A percentile compares a stretch with the other conserved stretches of the same genome.
phyloP scores from a whole-genome alignment of 2,113 vertebrate species.

The Phoxinus phoxinus region DNA sequence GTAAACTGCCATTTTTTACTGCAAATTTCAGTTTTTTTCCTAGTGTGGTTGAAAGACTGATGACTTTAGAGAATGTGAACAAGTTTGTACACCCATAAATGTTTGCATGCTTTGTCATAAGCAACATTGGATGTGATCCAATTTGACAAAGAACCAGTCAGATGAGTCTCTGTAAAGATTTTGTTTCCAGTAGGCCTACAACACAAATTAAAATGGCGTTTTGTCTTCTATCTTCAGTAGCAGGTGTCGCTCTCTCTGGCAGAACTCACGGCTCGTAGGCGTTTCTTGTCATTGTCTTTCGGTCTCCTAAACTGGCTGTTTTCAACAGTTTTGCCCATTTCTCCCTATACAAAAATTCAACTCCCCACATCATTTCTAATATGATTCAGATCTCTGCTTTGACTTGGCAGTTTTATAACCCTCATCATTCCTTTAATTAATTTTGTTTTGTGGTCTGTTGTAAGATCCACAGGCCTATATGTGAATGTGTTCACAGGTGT shows the following conservation, averaged over 20 bases:
- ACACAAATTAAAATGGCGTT: neutral
- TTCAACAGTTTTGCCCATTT: neutral
- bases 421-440: neutral
- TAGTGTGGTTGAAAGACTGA: neutral
- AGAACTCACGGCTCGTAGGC: conserved; percentile 12
- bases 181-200: neutral
- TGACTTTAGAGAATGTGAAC: neutral
- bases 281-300: conserved; percentile 20
- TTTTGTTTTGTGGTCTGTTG: no score
- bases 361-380: neutral
- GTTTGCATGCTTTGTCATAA: neutral
- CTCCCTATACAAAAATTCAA: neutral
- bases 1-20: no score
- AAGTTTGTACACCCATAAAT: neutral
- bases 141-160: neutral
- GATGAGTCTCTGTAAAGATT: neutral
- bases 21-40: no score
- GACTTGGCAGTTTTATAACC: neutral
- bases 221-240: neutral
- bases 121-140: neutral
- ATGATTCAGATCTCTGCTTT: neutral
- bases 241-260: conserved; percentile 27
- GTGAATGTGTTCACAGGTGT: no score
- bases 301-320: conserved; percentile 1
- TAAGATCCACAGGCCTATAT: neutral